These are phyloP conservation scores for Minunthozetes semirufus DNA, from an alignment of 2,888 invertebrate genomes.

Conservation along the genomic window DNA sequence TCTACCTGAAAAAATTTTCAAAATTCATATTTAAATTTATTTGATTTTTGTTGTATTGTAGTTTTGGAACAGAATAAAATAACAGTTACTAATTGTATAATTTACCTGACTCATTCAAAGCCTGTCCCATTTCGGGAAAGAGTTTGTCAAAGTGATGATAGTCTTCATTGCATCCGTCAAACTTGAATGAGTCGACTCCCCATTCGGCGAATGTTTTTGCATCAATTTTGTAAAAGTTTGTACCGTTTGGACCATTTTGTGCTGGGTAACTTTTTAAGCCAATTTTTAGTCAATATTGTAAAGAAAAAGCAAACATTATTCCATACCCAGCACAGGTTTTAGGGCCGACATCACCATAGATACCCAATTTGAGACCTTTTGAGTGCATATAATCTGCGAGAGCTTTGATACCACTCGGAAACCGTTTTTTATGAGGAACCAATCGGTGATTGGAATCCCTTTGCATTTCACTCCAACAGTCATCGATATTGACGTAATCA, in stretches of 20 bases:
- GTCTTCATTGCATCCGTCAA: conserved; percentile 89
- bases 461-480: conserved; percentile 50
- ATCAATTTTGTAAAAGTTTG: conserved; percentile 61
- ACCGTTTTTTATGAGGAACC: conserved; percentile 47
- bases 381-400: conserved; percentile 63
- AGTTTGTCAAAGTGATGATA: conserved; percentile 48
- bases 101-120: conserved; percentile 56
- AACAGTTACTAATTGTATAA: neutral
- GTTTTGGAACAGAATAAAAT: neutral
- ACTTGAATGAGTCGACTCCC: conserved; percentile 89
- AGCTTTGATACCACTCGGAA: conserved; percentile 51
- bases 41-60: neutral
- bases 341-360: conserved; percentile 95
- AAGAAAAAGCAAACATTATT: neutral
- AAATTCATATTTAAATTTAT: neutral
- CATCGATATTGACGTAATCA: conserved; percentile 49
- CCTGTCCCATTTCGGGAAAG: conserved; percentile 84
- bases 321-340: conserved; percentile 90
- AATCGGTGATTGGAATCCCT: conserved; percentile 44
- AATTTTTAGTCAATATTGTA: neutral
- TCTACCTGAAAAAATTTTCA: conserved; percentile 48
- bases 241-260: neutral
- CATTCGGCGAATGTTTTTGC: conserved; percentile 88
- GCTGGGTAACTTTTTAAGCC: neutral
- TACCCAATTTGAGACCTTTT: conserved; percentile 88